These are phyloP conservation scores for Myripristis murdjan DNA, from an alignment of 2,797 vertebrate genomes.

Conservation along the genomic window DNA sequence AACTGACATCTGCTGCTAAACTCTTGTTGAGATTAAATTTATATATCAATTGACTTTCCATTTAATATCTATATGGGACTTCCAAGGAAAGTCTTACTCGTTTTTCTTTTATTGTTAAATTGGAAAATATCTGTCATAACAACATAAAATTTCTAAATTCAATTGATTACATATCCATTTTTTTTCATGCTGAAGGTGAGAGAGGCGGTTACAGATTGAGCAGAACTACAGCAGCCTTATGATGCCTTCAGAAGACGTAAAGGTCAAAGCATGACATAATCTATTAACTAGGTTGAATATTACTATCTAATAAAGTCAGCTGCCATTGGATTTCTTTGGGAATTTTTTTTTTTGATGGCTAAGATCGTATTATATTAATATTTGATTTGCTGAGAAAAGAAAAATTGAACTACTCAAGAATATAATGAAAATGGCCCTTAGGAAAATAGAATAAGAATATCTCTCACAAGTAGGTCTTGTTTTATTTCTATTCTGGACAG, in stretches of 20 bases:
- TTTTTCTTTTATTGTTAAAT: too few relatives aligned
- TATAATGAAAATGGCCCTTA: not conserved
- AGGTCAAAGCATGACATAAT: constrained; percentile 2
- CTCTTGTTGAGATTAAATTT: too few relatives aligned
- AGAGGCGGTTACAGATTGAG: not conserved
- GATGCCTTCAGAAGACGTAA: not conserved
- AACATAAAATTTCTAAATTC: not conserved
- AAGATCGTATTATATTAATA: not conserved
- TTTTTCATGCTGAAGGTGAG: not conserved
- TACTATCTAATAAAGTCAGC: constrained; percentile 3
- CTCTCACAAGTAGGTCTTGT: not conserved
- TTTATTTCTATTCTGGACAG: not conserved
- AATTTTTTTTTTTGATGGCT: not conserved
- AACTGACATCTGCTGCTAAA: too few relatives aligned
- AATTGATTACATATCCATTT: too few relatives aligned
- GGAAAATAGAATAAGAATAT: not conserved
- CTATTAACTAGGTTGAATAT: not conserved
- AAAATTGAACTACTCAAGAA: not conserved
- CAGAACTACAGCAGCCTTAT: not conserved
- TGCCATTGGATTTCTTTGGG: not conserved
- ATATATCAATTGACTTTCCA: too few relatives aligned
- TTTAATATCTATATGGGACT: too few relatives aligned
- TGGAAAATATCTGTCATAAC: not conserved
- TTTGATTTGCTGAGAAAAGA: not conserved
- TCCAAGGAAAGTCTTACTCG: too few relatives aligned